Base-by-base conservation (phyloP, 2,113 vertebrate genomes). In the Scatophagus argus region DNA sequence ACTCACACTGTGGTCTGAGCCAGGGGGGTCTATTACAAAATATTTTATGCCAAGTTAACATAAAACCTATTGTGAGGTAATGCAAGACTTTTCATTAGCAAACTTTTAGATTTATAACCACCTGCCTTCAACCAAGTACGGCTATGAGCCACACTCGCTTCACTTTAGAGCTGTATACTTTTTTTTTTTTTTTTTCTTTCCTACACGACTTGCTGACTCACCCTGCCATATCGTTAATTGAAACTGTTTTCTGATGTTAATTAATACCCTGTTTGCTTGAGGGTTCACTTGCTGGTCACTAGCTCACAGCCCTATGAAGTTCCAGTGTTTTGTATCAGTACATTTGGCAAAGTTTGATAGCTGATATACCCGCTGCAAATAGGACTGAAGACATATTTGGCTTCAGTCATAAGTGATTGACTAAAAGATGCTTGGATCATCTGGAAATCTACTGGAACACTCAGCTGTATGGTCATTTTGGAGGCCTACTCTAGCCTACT, bases 241-340 rank as follows among this genome's bases (percentile, higher is more conserved):
- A 64, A 81, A 74, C n/a, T 32, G 41, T 31, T 58, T n/a, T 56
- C 65, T 75, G 76, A 29, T 75, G 23, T 78, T 69, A 52, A 64
- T 84, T 64, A n/a, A n/a, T 56, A 29, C 27, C 38, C 58, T 74
- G 63, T 61, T 14, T 67, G 44, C 61, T 67, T 46, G n/a, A 39
- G 38, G 52, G 36, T 77, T 72, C 46, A 73, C 39, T 72, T 55
- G 55, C 25, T 72, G 44, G 70, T 62, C 46, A 62, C 58, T 43
- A 31, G 46, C 58, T 74, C 27, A 63, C 47, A 63, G 34, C 5
- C 17, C 17, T 52, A 5, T 51, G 55, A 43, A 47, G 55, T 72
- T 36, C 10, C 29, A 19, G 41, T 70, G 55, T 47, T 60, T 69
- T 52, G 54, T 70, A 68, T 58, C 32, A 19, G 21, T 27, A 60